These are phyloP conservation scores for Morinoia aosen DNA, from an alignment of 2,888 invertebrate species.

Conservation along the genomic window DNA sequence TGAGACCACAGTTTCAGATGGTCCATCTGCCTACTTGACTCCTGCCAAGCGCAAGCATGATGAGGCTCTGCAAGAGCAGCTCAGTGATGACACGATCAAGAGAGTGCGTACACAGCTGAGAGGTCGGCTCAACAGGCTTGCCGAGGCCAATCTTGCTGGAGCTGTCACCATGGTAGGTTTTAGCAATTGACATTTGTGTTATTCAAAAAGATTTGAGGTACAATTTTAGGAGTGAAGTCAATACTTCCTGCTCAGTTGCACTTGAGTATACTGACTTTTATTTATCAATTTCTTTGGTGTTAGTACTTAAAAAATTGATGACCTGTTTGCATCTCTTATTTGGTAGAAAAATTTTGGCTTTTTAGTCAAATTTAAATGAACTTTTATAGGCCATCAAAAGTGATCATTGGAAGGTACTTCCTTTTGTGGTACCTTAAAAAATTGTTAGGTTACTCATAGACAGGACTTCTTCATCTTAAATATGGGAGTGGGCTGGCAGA, in stretches of 20 bases:
- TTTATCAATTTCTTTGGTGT: neutral
- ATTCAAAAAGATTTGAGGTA: neutral
- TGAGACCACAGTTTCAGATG: constrained; percentile 67
- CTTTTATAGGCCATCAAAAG: too few relatives aligned
- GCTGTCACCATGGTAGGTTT: constrained; percentile 76
- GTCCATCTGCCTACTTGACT: constrained; percentile 81
- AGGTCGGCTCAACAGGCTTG: constrained; percentile 87
- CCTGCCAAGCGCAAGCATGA: constrained; percentile 80
- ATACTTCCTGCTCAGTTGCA: too few relatives aligned
- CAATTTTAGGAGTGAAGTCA: neutral
- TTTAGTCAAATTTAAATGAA: too few relatives aligned
- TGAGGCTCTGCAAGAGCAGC: constrained; percentile 71
- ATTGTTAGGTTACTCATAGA: too few relatives aligned
- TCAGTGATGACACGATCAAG: constrained; percentile 75
- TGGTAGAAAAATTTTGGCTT: too few relatives aligned
- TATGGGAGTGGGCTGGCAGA: too few relatives aligned
- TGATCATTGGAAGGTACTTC: too few relatives aligned
- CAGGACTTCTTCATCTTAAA: too few relatives aligned
- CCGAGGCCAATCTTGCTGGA: constrained; percentile 89
- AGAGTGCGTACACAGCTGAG: constrained; percentile 86
- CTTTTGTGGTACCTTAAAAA: too few relatives aligned
- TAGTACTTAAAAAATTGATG: too few relatives aligned
- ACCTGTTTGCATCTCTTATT: too few relatives aligned
- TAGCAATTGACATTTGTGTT: neutral
- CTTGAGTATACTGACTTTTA: neutral